These are phyloP conservation scores for Periparus ater DNA, from an alignment of 2,797 vertebrate genomes.

Conservation along the genomic window DNA sequence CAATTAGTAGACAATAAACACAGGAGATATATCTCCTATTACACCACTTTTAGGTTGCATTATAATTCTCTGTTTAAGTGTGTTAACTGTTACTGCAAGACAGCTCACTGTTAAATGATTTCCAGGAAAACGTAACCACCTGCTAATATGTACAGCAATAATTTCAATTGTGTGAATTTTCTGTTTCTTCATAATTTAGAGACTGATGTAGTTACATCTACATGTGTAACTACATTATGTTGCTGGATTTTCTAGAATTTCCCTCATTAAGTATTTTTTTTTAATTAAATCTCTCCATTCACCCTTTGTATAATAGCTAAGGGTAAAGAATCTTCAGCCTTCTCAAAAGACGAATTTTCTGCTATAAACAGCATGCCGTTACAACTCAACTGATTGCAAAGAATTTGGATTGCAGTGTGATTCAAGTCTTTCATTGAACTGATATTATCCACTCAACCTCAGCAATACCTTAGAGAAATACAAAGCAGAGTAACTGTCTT, in stretches of 20 bases:
- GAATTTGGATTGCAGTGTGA: conserved; percentile 57
- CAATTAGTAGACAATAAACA: conserved; percentile 4
- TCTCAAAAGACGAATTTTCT: conserved; percentile 46
- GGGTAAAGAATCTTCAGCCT: conserved; percentile 50
- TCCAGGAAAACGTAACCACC: neutral
- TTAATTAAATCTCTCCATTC: conserved; percentile 45
- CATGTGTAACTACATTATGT: neutral
- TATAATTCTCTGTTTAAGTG: neutral
- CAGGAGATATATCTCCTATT: neutral
- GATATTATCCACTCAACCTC: conserved; percentile 72
- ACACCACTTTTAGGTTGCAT: neutral
- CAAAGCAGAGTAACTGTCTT: conserved; percentile 65
- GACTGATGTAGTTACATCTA: neutral
- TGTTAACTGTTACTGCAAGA: neutral
- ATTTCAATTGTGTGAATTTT: conserved; percentile 14
- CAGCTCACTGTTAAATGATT: neutral
- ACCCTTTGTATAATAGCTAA: conserved; percentile 3
- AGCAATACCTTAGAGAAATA: conserved; percentile 68
- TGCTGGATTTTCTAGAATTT: conserved; percentile 20
- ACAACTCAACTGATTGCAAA: conserved; percentile 48
- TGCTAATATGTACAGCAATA: neutral
- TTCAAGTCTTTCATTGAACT: conserved; percentile 61
- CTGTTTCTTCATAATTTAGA: neutral
- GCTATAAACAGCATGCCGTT: conserved; percentile 44
- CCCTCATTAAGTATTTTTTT: conserved; percentile 12